A percentile compares a stretch with the other conserved stretches of the same genome.
Conservation (phyloP, 2,113 vertebrate species). For the Oenanthe oenanthe region DNA sequence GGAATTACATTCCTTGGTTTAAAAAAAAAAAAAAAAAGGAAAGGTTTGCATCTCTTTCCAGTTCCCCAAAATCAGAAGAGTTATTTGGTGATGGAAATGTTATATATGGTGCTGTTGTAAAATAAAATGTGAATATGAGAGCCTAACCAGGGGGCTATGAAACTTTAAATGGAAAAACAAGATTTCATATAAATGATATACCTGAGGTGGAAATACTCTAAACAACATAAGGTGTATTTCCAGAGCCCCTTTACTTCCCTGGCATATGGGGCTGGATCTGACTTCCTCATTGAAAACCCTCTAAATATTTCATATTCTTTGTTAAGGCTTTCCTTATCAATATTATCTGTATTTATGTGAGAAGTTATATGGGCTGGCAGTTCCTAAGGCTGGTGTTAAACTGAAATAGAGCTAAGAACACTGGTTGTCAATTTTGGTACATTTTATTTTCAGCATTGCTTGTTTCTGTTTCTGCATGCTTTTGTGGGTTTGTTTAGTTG, state of each 20-base stretch:
- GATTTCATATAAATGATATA: background rate
- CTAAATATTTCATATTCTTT: background rate
- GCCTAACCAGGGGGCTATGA: background rate
- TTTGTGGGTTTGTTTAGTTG: background rate
- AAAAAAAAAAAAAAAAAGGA: background rate
- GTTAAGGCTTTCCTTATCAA: background rate
- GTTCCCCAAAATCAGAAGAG: background rate
- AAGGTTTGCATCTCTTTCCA: background rate
- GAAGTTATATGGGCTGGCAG: background rate
- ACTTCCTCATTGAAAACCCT: background rate
- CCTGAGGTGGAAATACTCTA: background rate
- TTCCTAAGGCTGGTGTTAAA: background rate
- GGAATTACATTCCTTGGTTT: background rate
- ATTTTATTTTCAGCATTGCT: background rate
- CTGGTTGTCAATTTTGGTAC: background rate
- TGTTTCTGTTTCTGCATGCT: background rate
- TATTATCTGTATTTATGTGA: background rate
- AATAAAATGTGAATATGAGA: background rate
- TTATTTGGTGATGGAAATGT: background rate
- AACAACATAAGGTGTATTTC: background rate
- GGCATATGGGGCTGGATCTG: background rate
- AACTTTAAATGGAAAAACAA: background rate
- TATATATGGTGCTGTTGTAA: background rate
- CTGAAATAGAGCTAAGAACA: background rate
- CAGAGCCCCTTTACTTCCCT: background rate